These are phyloP conservation scores for Acrocephalus kingi DNA, from an alignment of 2,113 vertebrate species.

Conservation along the genomic window DNA sequence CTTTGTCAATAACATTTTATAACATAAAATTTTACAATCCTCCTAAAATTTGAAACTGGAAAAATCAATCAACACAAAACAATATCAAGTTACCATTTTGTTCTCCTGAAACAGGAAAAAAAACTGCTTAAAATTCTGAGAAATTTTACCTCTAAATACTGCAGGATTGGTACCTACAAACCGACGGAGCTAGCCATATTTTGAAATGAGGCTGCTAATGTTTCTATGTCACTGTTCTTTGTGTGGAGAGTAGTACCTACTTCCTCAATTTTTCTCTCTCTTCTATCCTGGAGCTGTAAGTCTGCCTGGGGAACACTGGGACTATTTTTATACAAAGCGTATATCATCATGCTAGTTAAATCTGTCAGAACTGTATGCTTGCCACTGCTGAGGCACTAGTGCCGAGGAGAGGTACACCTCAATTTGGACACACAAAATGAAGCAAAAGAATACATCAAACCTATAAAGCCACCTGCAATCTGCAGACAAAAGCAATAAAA, in stretches of 20 bases:
- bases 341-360: neutral
- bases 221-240: neutral
- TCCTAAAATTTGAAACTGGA: neutral
- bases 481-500: neutral
- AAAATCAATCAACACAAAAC: neutral
- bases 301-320: neutral
- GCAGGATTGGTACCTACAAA: neutral
- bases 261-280: neutral
- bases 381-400: neutral
- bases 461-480: neutral
- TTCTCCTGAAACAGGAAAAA: neutral
- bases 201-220: neutral
- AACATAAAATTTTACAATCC: neutral
- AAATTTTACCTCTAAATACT: neutral
- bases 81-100: neutral
- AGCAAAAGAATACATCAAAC: fast-evolving
- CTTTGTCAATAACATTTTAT: neutral
- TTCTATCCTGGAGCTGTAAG: neutral
- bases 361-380: neutral
- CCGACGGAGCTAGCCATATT: neutral
- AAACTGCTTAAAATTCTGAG: neutral
- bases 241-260: neutral
- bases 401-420: neutral
- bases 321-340: neutral
- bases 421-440: neutral